Percentiles rank a stretch among this genome's conserved stretches.
These are phyloP conservation scores for Drosophila sordidula DNA, from an alignment of 2,888 invertebrate genomes.

Conservation along the genomic window DNA sequence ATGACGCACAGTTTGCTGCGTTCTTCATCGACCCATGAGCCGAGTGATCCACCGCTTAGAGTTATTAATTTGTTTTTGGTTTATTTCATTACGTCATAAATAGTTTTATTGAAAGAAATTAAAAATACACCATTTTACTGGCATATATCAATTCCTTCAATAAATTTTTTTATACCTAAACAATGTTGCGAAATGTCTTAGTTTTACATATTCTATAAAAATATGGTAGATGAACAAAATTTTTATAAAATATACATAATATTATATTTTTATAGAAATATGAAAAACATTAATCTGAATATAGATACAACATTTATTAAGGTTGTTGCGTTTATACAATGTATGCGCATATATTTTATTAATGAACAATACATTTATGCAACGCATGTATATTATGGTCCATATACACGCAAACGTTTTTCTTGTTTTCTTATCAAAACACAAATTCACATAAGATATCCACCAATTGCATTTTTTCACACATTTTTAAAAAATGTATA, in stretches of 20 bases:
- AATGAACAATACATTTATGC: no score
- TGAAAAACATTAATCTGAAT: no score
- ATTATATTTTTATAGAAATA: conserved; percentile 10
- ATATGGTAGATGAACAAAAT: neutral
- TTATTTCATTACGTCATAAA: no score
- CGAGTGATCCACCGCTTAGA: conserved; percentile 52
- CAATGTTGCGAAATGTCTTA: conserved; percentile 1
- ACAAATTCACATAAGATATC: neutral
- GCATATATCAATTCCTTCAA: no score
- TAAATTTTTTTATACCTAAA: conserved; percentile 30
- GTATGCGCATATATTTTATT: conserved; percentile 30
- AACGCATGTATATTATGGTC: conserved; percentile 30
- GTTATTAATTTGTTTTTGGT: no score
- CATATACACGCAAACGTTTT: conserved; percentile 12
- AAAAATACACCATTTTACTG: no score
- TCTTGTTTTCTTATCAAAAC: neutral
- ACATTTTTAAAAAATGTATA: neutral
- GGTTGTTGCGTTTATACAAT: conserved; percentile 35
- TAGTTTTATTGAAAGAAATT: no score
- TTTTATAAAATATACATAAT: neutral
- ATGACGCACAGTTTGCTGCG: conserved; percentile 80
- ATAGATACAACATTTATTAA: conserved; percentile 27
- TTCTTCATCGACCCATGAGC: conserved; percentile 85
- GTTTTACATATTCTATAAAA: conserved; percentile 8
- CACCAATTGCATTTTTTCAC: no score